phyloP scores from a whole-genome alignment of 2,888 invertebrate species.

The Dryobota labecula region DNA sequence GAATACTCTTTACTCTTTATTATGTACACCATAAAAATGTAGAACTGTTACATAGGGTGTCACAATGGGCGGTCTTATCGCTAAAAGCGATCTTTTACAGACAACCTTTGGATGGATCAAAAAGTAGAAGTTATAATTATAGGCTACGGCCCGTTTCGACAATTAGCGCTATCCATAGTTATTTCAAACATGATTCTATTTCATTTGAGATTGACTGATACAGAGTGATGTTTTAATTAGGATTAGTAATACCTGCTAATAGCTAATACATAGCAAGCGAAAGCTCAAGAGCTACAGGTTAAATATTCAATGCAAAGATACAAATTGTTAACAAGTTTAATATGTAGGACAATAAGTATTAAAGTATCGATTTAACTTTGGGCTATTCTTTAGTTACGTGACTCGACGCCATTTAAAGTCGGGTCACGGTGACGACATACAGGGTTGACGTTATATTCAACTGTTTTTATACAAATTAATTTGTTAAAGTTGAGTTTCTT shows the following conservation, averaged over 20 bases:
- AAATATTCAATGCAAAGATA: background rate
- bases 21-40: too few relatives aligned
- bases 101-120: too few relatives aligned
- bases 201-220: background rate
- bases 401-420: conserved; percentile 18
- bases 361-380: conserved; percentile 36
- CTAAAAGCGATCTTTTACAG: too few relatives aligned
- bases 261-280: background rate
- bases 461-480: conserved; percentile 30
- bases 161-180: background rate
- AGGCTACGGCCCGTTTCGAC: background rate
- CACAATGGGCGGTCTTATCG: too few relatives aligned
- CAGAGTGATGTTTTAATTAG: background rate
- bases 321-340: background rate
- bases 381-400: conserved; percentile 29
- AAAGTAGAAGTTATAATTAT: too few relatives aligned
- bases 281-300: background rate
- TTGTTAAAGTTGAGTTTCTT: background rate
- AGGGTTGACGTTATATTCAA: conserved; percentile 17
- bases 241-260: background rate
- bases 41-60: too few relatives aligned
- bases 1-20: too few relatives aligned
- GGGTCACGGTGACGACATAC: conserved; percentile 24
- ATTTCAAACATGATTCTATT: conserved; percentile 1
- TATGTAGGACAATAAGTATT: conserved; percentile 21